Percentiles rank a stretch among this genome's conserved stretches.
Evolutionary conservation across 1,140 invertebrate genomes (phyloP).

Genomic region (Teleopsis dalmanni): DNA sequence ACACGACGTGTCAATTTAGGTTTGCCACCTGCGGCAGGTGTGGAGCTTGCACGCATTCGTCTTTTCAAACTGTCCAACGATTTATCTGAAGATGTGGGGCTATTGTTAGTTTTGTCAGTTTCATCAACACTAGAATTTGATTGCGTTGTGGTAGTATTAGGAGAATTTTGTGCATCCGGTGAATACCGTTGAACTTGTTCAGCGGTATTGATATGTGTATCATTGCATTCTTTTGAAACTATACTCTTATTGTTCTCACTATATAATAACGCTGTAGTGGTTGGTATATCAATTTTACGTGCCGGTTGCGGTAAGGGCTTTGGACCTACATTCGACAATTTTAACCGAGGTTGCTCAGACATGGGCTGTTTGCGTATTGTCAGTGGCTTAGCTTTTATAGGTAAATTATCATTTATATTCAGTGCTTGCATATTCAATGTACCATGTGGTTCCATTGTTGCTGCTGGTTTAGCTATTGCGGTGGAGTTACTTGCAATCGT

Average conservation of each 20-base stretch:
- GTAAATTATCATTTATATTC: conserved; percentile 48
- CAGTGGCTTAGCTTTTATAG: conserved; percentile 69
- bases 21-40: conserved; percentile 69
- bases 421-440: conserved; percentile 40
- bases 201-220: neutral
- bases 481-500: neutral
- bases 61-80: conserved; percentile 41
- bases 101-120: conserved; percentile 23
- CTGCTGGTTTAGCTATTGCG: conserved; percentile 25
- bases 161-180: conserved; percentile 9
- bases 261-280: conserved; percentile 68
- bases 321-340: conserved; percentile 50
- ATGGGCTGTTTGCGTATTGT: conserved; percentile 69
- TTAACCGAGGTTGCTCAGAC: conserved; percentile 66
- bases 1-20: conserved; percentile 71
- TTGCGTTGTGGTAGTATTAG: conserved; percentile 4
- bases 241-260: conserved; percentile 1
- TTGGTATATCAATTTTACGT: conserved; percentile 55
- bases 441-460: conserved; percentile 24
- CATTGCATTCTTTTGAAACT: neutral
- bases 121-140: conserved; percentile 27
- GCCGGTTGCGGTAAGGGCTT: conserved; percentile 6
- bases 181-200: conserved; percentile 7
- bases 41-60: conserved; percentile 53
- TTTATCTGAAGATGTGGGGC: conserved; percentile 6